Evolutionary conservation across 1,140 invertebrate species (phyloP), one percentile per base, ranked within the genome.

Genomic region (Oncopodura yosiiana): DNA sequence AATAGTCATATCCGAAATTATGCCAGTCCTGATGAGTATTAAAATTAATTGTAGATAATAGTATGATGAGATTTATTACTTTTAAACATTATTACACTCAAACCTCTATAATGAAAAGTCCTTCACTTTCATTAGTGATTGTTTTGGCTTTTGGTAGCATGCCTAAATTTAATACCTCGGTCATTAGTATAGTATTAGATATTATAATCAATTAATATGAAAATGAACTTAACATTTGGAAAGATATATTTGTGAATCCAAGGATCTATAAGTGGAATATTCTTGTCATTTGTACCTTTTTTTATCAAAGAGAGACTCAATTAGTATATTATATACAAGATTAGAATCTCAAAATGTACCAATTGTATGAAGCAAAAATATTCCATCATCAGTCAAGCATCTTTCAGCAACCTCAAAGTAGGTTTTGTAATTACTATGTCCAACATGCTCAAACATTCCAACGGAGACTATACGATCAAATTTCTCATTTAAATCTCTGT

Each of bases 391-490:
- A 18, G 32, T 49, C 30, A 65, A 43, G 26, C 51, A 63, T 14
- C 45, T 26, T 14, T 63, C 36, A 21, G 45, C 50, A 8, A 53
- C 39, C 32, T 63, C 38, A 27, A 65, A 65, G 41, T 52, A 63
- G 0, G 45, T 38, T n/a, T 38, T 36, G 32, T 60, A 58, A 30
- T 65, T 65, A 3, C 45, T 44, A 14, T 50, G 49, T 0, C 63
- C 63, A 1, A 65, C 60, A 29, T 65, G 63, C 39, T 53, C 62
- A 39, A 65, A 60, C 54, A 63, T 60, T 30, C 61, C 63, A 2
- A 63, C 55, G 12, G 39, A 53, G 9, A 62, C 60, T 12, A 63
- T 59, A 2, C 54, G 46, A 19, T 65, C 60, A 41, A 63, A 65
- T 30, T 57, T 49, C 49, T 63, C 60, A 26, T 53, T 49, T 8